A percentile compares a stretch with the other conserved stretches of the same genome.
These are phyloP conservation scores for Labrus mixtus DNA, from an alignment of 2,113 vertebrate genomes.

Conservation along the genomic window DNA sequence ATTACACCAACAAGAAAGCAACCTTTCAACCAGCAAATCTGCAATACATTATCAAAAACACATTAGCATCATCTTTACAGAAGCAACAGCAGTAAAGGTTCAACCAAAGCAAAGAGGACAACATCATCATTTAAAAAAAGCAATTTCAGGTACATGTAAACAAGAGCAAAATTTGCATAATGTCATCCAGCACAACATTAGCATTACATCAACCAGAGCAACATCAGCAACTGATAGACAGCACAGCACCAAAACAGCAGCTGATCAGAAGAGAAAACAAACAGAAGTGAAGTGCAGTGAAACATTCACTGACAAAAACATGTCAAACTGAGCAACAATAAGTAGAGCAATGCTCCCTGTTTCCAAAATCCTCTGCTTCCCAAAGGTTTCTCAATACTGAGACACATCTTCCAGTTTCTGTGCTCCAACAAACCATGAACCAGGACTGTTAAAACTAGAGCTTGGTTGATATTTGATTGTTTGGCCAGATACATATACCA, in stretches of 20 bases:
- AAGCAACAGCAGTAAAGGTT: constrained; percentile 17
- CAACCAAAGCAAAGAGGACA: constrained; percentile 33
- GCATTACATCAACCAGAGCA: constrained; percentile 54
- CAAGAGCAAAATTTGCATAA: constrained; percentile 25
- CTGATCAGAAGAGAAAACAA: constrained; percentile 55
- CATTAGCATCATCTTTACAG: constrained; percentile 11
- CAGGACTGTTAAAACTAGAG: not conserved
- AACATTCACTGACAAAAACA: constrained; percentile 15
- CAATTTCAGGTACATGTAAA: constrained; percentile 33
- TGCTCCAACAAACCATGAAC: not conserved
- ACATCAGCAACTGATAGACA: constrained; percentile 43
- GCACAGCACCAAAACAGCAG: constrained; percentile 59
- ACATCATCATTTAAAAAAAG: constrained; percentile 32
- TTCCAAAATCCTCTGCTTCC: not conserved
- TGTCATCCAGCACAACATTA: constrained; percentile 31
- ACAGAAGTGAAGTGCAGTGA: constrained; percentile 42
- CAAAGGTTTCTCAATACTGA: not conserved
- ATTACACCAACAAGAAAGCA: constrained; percentile 13
- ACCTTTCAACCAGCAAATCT: constrained; percentile 40
- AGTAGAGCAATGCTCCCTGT: not conserved
- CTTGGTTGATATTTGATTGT: not conserved
- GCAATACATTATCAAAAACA: constrained; percentile 45
- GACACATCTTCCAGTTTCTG: not conserved
- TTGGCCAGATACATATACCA: not conserved
- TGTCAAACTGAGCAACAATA: constrained; percentile 21